Base-by-base conservation (phyloP, 2,888 invertebrate species). In the Amiota communis region DNA sequence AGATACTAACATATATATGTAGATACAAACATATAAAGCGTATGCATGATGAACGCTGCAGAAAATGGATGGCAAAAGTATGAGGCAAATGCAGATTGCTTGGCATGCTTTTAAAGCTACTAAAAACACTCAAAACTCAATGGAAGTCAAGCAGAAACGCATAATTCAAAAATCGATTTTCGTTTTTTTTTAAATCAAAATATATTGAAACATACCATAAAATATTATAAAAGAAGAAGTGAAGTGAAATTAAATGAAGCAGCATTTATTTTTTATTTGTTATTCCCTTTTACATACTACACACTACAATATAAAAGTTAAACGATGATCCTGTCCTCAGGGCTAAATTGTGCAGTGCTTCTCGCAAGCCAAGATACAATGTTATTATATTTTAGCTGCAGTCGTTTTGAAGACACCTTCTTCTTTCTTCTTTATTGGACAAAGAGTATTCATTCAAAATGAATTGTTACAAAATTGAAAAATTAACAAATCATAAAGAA, bases 141-240 rank as follows among this genome's bases (percentile, higher is more conserved):
- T 17, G 11, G 17, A 68, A 68, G 20, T 53, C 51, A 53, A 68
- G 67, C 53, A 51, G 53, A 59, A 73, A 59, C 73, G 53, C 70
- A 72, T 73, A 70, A 71, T 70, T 72, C 65, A 56, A 51, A 71
- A 71, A 73, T 73, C 75, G 75, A 73, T 75, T 73, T 73, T 64
- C 73, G 65, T 36, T 73, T 46, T 67, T 49, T n/a, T 36, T n/a
- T n/a, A n/a, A 46, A 67, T n/a, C 12, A 49, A 68, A 59, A 59
- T 20, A 59, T 20, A 51, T n/a, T n/a, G 12, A 9, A 59, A 59
- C 59, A 59, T 36, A 36, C 8, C 59, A 9, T 11, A 15, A 17
- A 59, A 20, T 11, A 59, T 8, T n/a, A 51, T 8, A 51, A 51
- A 12, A 51, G 53, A 59, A 59, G 59, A 36, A 36, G 36, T 36